Base-by-base conservation (phyloP, 1,140 invertebrate species). In the Episyrphus balteatus region DNA sequence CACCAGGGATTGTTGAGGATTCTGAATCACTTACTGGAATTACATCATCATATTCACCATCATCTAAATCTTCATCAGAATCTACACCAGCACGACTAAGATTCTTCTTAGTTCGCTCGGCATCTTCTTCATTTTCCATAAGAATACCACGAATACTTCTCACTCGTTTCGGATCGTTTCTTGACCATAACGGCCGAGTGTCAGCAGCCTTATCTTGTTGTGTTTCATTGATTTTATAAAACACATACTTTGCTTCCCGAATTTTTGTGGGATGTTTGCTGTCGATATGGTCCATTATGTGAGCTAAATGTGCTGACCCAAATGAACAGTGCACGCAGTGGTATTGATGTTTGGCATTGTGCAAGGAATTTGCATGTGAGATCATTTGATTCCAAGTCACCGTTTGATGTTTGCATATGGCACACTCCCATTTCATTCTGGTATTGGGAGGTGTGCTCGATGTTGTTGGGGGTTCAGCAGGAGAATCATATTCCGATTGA, bases 281-380 rank as follows among this genome's bases (percentile, higher is more conserved):
- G 41, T 42, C 36, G 12, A 54, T 49, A 47, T 54, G 53, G 7
- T 66, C 69, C 0, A 63, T 53, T 3, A 75, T 75, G 52, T 86
- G 46, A 14, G 37, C n/a, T 3, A 48, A 26, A 36, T 51, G 83
- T 0, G 69, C 59, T 0, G 47, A 42, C 2, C 36, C 37, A 19
- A 48, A 51, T 14, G 48, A 82, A 86, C 12, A 84, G 54, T 40
- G 78, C 77, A 58, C 83, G 86, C 37, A 79, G 75, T 84, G 83
- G 87, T 2, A 77, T 70, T 67, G 67, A 74, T 72, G n/a, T 68
- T 67, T n/a, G 64, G 58, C 3, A 55, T 54, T n/a, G 52, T 47
- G 44, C 31, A 31, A 17, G 14, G 42, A 42, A 12, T 45, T 13
- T 12, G 34, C 36, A 44, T 49, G 48, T 1, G 33, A 41, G 13